phyloP scores from a whole-genome alignment of 2,888 invertebrate species.

The Conus canariensis region DNA sequence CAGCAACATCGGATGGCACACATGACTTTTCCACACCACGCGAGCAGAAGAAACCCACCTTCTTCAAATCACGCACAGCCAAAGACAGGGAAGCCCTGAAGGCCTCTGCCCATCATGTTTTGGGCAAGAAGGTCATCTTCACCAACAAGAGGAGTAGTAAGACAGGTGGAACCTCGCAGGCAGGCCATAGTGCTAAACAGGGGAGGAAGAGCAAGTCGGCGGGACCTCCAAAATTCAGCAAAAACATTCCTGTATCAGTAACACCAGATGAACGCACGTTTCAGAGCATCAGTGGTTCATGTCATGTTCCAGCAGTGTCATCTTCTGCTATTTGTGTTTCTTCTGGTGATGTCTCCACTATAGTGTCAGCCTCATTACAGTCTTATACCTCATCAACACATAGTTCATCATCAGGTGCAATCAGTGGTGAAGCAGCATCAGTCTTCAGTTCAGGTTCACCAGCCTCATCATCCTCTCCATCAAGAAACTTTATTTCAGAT shows the following conservation, averaged over 20 bases:
- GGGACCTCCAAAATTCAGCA: not conserved
- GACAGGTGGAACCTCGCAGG: not conserved
- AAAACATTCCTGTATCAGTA: not conserved
- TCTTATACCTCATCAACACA: not conserved
- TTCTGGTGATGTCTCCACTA: too few species aligned
- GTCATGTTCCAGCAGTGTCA: not conserved
- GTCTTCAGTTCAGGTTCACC: not conserved
- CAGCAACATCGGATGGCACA: not conserved
- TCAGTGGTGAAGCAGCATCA: not conserved
- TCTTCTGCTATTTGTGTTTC: not conserved
- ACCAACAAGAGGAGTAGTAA: not conserved
- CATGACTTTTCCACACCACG: not conserved
- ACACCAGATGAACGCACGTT: not conserved
- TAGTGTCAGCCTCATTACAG: not conserved
- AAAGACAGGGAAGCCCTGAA: conserved; percentile 13
- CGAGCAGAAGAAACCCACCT: conserved; percentile 15
- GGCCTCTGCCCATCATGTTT: conserved; percentile 5
- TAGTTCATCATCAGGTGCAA: not conserved
- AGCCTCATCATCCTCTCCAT: not conserved
- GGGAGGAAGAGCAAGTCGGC: not conserved
- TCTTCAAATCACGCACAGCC: conserved; percentile 20
- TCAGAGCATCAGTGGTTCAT: too few species aligned
- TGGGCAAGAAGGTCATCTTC: not conserved
- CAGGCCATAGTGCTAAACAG: not conserved
- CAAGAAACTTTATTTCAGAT: not conserved